phyloP scores from a whole-genome alignment of 2,113 vertebrate species.

The Ochotona curzoniae region DNA sequence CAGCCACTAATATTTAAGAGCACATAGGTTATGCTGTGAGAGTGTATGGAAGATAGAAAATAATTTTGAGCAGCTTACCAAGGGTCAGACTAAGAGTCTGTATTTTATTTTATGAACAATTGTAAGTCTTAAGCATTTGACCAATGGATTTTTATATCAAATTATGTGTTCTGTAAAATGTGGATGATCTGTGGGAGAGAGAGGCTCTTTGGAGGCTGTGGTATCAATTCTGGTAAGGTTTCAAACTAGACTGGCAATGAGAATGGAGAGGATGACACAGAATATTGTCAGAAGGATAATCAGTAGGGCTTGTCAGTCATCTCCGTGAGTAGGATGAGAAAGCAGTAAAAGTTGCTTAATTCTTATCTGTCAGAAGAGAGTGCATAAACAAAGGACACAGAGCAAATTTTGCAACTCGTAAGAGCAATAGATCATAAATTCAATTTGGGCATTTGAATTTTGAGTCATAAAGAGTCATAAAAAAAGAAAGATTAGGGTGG shows the following conservation, averaged over 20 bases:
- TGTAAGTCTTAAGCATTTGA: slow-evolving; percentile 42
- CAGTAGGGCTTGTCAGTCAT: neutral
- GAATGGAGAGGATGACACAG: slow-evolving; percentile 2
- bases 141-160: neutral
- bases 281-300: neutral
- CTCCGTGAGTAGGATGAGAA: neutral
- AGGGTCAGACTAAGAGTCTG: neutral
- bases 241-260: neutral
- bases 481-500: neutral
- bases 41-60: neutral
- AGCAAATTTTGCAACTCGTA: neutral
- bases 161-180: neutral
- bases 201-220: neutral
- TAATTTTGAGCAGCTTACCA: slow-evolving; percentile 50
- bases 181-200: neutral
- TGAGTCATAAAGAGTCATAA: neutral
- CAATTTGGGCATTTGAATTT: slow-evolving; percentile 20
- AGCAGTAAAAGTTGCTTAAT: neutral
- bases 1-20: slow-evolving; percentile 21
- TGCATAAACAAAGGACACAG: neutral
- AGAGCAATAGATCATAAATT: neutral
- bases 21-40: neutral
- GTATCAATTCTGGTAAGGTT: neutral
- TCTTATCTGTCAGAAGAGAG: neutral
- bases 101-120: slow-evolving; percentile 50